Evolutionary conservation across 2,113 vertebrate species (phyloP).

Genomic region (Petrocephalus zakoni): DNA sequence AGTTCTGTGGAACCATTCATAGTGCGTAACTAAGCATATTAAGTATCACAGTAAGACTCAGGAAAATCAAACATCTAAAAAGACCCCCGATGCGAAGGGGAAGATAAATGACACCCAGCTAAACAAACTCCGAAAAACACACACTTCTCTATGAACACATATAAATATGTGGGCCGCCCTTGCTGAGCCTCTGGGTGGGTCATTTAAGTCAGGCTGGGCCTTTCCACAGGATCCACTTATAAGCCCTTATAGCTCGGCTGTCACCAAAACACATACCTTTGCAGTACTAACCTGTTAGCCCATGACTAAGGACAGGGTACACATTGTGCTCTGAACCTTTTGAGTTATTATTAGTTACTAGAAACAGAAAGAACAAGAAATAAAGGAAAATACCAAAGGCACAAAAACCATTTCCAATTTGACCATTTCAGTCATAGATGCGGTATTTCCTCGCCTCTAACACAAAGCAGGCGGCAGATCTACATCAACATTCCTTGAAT

Average conservation of each 20-base stretch:
- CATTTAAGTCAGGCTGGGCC: not conserved
- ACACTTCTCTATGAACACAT: not conserved
- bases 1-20: not conserved
- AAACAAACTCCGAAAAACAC: not conserved
- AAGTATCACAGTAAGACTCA: not conserved
- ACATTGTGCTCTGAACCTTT: not conserved
- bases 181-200: not conserved
- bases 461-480: constrained; percentile 12
- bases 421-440: constrained; percentile 44
- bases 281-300: not conserved
- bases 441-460: constrained; percentile 17
- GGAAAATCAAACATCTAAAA: not conserved
- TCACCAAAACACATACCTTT: not conserved
- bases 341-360: constrained; percentile 25
- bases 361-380: constrained; percentile 21
- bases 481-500: not conserved
- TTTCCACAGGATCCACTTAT: not conserved
- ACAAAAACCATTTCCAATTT: constrained; percentile 26
- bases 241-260: not conserved
- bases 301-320: not conserved
- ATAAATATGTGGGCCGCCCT: not conserved
- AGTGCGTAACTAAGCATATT: not conserved
- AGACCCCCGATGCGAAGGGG: not conserved
- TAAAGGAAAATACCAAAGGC: constrained; percentile 5
- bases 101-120: not conserved